These are phyloP conservation scores for Thryonomys swinderianus DNA, from an alignment of 2,113 vertebrate genomes.

Conservation along the genomic window DNA sequence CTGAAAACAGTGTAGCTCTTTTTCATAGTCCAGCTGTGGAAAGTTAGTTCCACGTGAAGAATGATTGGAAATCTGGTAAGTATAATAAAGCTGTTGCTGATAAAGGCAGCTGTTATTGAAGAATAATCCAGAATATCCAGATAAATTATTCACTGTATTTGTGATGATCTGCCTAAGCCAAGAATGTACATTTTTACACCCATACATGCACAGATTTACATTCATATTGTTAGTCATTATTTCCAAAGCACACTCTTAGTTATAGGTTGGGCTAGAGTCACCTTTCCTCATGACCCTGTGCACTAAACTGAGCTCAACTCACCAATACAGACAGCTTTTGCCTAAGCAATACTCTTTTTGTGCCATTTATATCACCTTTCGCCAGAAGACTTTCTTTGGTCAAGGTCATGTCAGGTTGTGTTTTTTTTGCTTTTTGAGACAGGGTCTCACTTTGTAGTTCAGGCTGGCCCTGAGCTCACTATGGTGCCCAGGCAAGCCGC, in stretches of 20 bases:
- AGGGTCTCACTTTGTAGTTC: too few species aligned
- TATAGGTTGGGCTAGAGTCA: not conserved
- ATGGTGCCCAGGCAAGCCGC: too few species aligned
- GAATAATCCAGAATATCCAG: not conserved
- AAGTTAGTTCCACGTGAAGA: too few species aligned
- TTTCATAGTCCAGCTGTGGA: not conserved
- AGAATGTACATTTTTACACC: not conserved
- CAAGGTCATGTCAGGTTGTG: not conserved
- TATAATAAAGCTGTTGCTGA: not conserved
- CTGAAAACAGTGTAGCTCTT: not conserved
- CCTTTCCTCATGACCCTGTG: not conserved
- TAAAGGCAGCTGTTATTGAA: slow-evolving; percentile 25
- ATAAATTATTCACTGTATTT: not conserved
- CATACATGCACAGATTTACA: not conserved
- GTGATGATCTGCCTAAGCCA: not conserved
- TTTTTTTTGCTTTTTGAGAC: too few species aligned
- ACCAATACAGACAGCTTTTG: not conserved
- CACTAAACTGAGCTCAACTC: not conserved
- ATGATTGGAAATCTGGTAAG: too few species aligned
- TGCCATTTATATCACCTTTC: not conserved
- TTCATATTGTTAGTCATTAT: not conserved
- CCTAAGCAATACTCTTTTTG: not conserved
- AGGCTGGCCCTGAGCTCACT: too few species aligned
- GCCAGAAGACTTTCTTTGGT: not conserved
- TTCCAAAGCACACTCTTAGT: not conserved